Evolutionary conservation across 2,888 invertebrate genomes (phyloP), one percentile per base, ranked within the genome.

Genomic region (Clistopyga incitator): DNA sequence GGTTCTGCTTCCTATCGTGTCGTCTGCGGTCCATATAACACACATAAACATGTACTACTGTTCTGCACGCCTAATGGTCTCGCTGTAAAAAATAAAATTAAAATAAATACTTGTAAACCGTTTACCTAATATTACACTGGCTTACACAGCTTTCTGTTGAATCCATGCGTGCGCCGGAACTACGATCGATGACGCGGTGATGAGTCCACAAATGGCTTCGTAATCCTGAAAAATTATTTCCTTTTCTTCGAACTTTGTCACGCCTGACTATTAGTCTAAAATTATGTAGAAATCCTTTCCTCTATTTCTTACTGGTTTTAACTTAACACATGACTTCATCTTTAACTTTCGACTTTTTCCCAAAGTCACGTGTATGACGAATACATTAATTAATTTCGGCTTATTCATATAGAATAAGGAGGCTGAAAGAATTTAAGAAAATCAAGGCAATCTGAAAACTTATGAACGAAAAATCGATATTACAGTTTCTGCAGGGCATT

Each of bases 1-100:
- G 79, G 29, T 71, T 84, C 78, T 75, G 67, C 65, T 85, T 85
- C 76, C 81, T 84, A 86, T 76, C 71, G 72, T 81, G 68, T 64
- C 50, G 74, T 64, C 72, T 75, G 52, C 50, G 82, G 71, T 84
- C 78, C 64, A 79, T 71, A 72, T 64, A 59, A 56, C 70, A 47
- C 29, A 45, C 15, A 50, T 8, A 64, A 38, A 10, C 38, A 38
- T 38, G 3, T 29, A 29, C 29, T 29, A 4, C 29, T 29, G 29
- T 29, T 3, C 29, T 29, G 29, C 11, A n/a, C n/a, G n/a, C n/a
- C n/a, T n/a, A n/a, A n/a, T n/a, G 4, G 54, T 23, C 10, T 10
- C 23, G 3, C 23, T 8, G 54, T 10, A 23, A 54, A 23, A 54
- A 23, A n/a, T n/a, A n/a, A n/a, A n/a, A n/a, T n/a, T n/a, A 54